Evolutionary conservation across 2,888 invertebrate species (phyloP), one percentile per base, ranked within the genome.

Genomic region (Parasteatoda lunata): DNA sequence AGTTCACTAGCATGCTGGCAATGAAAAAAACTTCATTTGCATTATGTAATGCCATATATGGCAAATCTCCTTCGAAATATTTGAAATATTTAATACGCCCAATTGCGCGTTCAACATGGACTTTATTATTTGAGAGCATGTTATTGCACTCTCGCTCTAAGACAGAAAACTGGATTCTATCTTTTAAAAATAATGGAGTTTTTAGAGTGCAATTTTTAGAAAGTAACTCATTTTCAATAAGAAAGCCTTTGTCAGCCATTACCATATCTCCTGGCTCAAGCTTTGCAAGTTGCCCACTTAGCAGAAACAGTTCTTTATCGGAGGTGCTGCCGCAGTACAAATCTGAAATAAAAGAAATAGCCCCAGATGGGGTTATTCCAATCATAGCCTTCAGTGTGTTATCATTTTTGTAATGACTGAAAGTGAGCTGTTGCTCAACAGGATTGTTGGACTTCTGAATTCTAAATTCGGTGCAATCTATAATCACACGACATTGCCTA

Each of bases 291-390:
- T 70, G 8, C 13, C 52, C 45, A 13, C 54, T 54, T 70, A 2
- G 5, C 5, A 70, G 59, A 70, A 70, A 59, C 3, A 78, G 13
- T 11, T 54, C 70, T 70, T 78, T 78, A 59, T 78, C 78, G 13
- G 78, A 70, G 7, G 59, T 70, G 6, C 70, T 48, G 8, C 78
- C 70, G n/a, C 45, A 7, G 30, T n/a, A 69, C 13, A 70, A 48
- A 78, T 78, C 78, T 15, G 70, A 78, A 54, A 78, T 78, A 47
- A 70, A 78, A 7, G 70, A 59, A n/a, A 78, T 54, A 15, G 70
- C 70, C 4, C 78, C 64, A 48, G 78, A 78, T 5, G 78, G 78
- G 5, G 78, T 4, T 52, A 70, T 78, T 7, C 78, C 70, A 54
- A 78, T 15, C 5, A 78, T n/a, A 11, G 68, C 77, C 13, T 69